Conservation (phyloP, 2,113 vertebrate species). For the Pterocles burchelli region DNA sequence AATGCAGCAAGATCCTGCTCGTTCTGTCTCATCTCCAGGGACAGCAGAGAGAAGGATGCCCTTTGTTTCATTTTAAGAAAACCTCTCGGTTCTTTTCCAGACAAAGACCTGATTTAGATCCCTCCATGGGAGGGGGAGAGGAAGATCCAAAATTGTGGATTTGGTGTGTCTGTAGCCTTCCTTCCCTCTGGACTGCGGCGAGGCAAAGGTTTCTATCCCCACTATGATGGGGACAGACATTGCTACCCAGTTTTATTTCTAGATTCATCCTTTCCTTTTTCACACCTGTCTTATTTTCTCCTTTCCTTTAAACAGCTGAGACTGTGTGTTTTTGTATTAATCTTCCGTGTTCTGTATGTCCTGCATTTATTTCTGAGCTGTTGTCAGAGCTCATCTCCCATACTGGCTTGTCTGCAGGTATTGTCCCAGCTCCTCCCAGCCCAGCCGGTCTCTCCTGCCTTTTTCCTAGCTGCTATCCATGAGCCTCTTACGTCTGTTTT, state of each 20-base stretch:
- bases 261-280: background rate
- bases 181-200: background rate
- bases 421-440: background rate
- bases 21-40: background rate
- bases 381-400: background rate
- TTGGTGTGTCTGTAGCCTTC: background rate
- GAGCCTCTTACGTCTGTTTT: background rate
- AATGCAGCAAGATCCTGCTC: background rate
- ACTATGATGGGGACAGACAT: too few relatives aligned
- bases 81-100: slow-evolving; percentile 10
- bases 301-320: background rate
- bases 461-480: background rate
- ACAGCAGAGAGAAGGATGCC: background rate
- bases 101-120: slow-evolving; percentile 2
- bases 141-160: background rate
- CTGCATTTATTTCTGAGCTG: background rate
- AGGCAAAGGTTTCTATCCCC: background rate
- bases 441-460: background rate
- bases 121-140: background rate
- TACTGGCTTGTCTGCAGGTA: background rate
- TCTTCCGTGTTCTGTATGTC: background rate
- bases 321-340: background rate
- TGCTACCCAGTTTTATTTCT: background rate
- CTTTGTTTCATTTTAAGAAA: slow-evolving; percentile 13
- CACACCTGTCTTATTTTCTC: background rate